These are phyloP conservation scores for Novumbra hubbsi DNA, from an alignment of 2,797 vertebrate species.

Conservation along the genomic window DNA sequence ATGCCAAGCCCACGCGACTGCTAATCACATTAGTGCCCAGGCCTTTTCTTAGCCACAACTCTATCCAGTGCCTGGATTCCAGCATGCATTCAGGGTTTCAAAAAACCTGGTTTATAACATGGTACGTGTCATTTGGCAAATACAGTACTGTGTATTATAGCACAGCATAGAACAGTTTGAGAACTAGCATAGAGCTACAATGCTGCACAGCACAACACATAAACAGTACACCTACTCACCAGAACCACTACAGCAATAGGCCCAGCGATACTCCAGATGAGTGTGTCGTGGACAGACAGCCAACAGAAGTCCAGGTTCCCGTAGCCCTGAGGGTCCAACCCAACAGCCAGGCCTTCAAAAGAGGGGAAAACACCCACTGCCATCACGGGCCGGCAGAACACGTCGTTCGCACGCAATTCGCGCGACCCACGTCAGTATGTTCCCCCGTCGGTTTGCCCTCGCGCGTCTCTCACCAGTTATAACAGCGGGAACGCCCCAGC, in stretches of 20 bases:
- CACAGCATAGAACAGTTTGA: no score
- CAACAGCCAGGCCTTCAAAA: constrained; percentile 80
- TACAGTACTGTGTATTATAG: no score
- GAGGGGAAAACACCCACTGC: constrained; percentile 2
- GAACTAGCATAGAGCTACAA: neutral
- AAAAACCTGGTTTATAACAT: no score
- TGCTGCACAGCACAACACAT: neutral
- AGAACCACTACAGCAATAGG: constrained; percentile 76
- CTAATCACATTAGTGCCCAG: no score
- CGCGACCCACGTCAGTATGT: neutral
- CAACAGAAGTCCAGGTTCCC: constrained; percentile 90
- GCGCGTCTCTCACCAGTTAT: constrained; percentile 75
- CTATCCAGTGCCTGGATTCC: no score
- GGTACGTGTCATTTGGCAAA: no score
- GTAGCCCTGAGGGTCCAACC: constrained; percentile 86
- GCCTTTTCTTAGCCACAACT: no score
- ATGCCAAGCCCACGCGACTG: no score
- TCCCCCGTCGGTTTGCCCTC: neutral
- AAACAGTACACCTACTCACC: constrained; percentile 68
- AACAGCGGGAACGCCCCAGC: constrained; percentile 85
- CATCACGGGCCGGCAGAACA: neutral
- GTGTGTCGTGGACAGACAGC: constrained; percentile 84
- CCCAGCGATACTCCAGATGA: constrained; percentile 86
- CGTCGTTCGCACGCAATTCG: neutral
- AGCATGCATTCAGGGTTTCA: no score